Conservation (phyloP, 2,797 vertebrate species). For the Ibycter americanus region DNA sequence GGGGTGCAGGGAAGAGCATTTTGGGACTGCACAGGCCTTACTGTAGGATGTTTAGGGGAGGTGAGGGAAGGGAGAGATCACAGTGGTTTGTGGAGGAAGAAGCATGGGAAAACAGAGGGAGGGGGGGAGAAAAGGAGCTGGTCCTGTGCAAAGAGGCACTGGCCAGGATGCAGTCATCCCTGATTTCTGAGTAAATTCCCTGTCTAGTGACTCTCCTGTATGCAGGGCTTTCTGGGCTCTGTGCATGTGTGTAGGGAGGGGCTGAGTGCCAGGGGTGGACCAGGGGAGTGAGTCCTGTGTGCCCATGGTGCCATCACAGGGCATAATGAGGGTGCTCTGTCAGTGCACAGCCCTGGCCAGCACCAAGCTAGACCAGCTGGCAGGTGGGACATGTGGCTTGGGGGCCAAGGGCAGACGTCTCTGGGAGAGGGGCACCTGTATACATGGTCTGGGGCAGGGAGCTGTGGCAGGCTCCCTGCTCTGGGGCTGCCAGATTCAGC, state of each 20-base stretch:
- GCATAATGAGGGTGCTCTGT: accelerated
- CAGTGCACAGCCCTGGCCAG: neutral
- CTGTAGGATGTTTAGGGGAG: neutral
- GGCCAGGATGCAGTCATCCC: too few relatives aligned
- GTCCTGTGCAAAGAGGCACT: neutral
- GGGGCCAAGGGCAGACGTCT: neutral
- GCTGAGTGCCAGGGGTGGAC: neutral
- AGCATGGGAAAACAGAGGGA: neutral
- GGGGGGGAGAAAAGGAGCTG: neutral
- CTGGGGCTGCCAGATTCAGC: neutral
- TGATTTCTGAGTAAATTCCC: neutral
- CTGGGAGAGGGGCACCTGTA: neutral
- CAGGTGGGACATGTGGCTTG: neutral
- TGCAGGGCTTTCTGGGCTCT: neutral
- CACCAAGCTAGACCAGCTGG: neutral
- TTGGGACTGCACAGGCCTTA: neutral
- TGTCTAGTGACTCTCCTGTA: neutral
- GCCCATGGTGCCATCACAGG: neutral
- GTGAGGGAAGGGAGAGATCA: neutral
- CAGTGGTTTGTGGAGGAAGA: neutral
- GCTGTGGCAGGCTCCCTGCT: neutral
- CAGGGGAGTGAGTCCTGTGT: neutral
- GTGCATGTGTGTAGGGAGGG: neutral
- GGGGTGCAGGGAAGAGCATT: neutral
- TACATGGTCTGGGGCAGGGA: neutral